Evolutionary conservation across 1,140 invertebrate species (phyloP).

Genomic region (Scaptomyza pallida): DNA sequence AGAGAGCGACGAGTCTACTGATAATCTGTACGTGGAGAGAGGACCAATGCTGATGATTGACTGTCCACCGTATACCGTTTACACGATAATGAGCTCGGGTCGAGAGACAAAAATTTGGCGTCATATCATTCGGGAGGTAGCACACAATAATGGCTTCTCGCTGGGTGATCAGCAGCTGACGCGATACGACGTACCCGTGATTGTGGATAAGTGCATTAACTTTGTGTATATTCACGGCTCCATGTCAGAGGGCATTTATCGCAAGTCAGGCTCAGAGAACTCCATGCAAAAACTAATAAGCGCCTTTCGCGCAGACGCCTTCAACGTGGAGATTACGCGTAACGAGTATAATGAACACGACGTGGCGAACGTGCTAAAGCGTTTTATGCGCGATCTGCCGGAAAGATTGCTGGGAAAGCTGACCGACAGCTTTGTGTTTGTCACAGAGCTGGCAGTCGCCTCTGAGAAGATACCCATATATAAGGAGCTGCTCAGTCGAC

Average conservation of each 20-base stretch:
- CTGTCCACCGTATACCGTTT: conserved; percentile 87
- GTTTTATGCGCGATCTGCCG: conserved; percentile 92
- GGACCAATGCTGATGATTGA: conserved; percentile 88
- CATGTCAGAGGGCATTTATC: conserved; percentile 93
- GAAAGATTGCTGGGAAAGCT: conserved; percentile 87
- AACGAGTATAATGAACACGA: conserved; percentile 92
- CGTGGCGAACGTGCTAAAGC: conserved; percentile 92
- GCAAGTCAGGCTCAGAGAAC: conserved; percentile 90
- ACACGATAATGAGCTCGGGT: conserved; percentile 88
- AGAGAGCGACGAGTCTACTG: conserved; percentile 78
- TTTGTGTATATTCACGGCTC: conserved; percentile 94
- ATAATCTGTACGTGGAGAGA: conserved; percentile 85
- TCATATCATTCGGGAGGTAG: conserved; percentile 89
- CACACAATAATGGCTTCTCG: conserved; percentile 90
- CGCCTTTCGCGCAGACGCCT: conserved; percentile 91
- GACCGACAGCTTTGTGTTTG: conserved; percentile 84
- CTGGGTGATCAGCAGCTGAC: conserved; percentile 94
- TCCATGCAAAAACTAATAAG: conserved; percentile 90
- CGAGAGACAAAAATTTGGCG: conserved; percentile 89
- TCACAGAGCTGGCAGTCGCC: conserved; percentile 85
- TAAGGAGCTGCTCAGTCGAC: conserved; percentile 87
- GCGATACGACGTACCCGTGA: conserved; percentile 92
- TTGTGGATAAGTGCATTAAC: conserved; percentile 95
- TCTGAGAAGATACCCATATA: conserved; percentile 86
- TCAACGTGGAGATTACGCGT: conserved; percentile 90